These are phyloP conservation scores for Oncorhynchus clarkii DNA, from an alignment of 2,113 vertebrate genomes.

Conservation along the genomic window DNA sequence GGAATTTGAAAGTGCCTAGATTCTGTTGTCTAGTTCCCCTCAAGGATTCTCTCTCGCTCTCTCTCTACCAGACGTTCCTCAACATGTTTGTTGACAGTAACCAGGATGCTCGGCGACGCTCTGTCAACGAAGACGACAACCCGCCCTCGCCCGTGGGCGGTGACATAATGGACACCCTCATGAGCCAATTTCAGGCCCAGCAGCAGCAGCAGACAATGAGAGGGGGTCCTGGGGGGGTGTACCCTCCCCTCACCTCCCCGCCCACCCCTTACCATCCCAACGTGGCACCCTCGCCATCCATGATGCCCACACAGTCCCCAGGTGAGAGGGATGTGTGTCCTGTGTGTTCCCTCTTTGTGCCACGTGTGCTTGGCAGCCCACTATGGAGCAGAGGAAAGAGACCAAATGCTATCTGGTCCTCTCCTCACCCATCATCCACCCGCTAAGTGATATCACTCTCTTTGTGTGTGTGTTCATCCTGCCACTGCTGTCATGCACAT, in stretches of 20 bases:
- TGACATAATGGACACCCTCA: slow-evolving; percentile 91
- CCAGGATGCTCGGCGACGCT: slow-evolving; percentile 93
- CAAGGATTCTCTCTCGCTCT: not conserved
- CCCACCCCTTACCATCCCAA: slow-evolving; percentile 89
- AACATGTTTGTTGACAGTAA: slow-evolving; percentile 99
- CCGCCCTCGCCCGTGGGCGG: slow-evolving; percentile 95
- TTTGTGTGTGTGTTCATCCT: slow-evolving; percentile 7
- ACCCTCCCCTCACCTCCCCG: slow-evolving; percentile 93
- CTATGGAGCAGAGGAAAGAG: slow-evolving; percentile 17
- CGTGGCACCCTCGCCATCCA: slow-evolving; percentile 91
- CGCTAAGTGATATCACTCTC: slow-evolving; percentile 10
- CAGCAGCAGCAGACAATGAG: slow-evolving; percentile 74
- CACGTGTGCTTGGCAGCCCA: slow-evolving; percentile 10
- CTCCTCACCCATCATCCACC: slow-evolving; percentile 24
- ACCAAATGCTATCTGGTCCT: slow-evolving; percentile 1
- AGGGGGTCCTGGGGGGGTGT: slow-evolving; percentile 73
- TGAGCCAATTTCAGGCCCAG: slow-evolving; percentile 84
- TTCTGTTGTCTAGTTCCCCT: not conserved
- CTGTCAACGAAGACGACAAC: slow-evolving; percentile 96
- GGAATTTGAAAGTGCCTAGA: not conserved
- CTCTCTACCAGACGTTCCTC: slow-evolving; percentile 84
- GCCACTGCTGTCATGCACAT: not conserved
- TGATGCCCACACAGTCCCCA: slow-evolving; percentile 97
- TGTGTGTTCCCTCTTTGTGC: not conserved
- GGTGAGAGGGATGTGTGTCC: slow-evolving; percentile 66